Evolutionary conservation across 1,140 invertebrate genomes (phyloP), one percentile per base, ranked within the genome.

Genomic region (Hormaphis cornu): DNA sequence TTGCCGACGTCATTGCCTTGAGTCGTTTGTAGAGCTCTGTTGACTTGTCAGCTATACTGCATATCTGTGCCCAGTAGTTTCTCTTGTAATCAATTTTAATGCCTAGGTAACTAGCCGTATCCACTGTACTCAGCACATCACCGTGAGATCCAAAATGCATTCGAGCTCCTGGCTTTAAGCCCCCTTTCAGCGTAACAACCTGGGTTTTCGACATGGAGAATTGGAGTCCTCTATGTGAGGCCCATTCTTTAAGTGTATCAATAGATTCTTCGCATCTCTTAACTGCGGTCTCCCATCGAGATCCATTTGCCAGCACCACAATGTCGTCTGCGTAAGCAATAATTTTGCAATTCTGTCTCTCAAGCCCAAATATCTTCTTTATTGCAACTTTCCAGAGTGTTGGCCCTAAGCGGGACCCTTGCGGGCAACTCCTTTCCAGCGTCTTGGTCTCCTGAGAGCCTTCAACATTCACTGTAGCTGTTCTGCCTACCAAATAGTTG

Each of bases 251-350:
- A n/a, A 5, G 16, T 3, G 7, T 40, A 16, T 4, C n/a, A 8
- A 4, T 22, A 14, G 16, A 52, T 22, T 2, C 22, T 40, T 9
- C 12, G 14, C n/a, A n/a, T 10, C 14, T 22, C 7, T 18, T 37
- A 12, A 12, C 35, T 53, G 30, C 54, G n/a, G 5, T 70, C 69
- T 6, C 14, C 14, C 22, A 40, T 33, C 12, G 26, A 10, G 22
- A 40, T 70, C 28, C 52, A 7, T 14, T 20, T 26, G 28, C 33
- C 37, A 77, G 73, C 1, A 77, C 46, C 5, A 18, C 33, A n/a
- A 70, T 20, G 22, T 70, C 69, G 44, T 70, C 69, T 3, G 69
- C 69, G 28, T 54, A 70, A 8, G 69, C 69, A 4, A 70, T 42
- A 10, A 56, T 7, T 18, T 28, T 54, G 7, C 10, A 8, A n/a